phyloP scores from a whole-genome alignment of 2,113 vertebrate genomes.

The Microtus richardsoni region DNA sequence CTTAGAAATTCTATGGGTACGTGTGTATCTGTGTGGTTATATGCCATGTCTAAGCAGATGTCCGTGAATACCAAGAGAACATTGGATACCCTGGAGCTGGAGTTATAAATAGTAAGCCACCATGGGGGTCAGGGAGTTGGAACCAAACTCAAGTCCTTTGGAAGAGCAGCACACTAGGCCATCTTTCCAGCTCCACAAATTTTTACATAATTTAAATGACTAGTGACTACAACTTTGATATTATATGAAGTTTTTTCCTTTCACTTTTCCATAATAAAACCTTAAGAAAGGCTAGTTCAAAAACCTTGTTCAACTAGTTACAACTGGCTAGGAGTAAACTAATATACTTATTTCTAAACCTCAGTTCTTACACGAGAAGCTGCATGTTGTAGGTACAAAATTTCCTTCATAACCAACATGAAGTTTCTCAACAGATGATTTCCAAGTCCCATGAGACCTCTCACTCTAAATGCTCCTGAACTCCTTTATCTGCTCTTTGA shows the following conservation, averaged over 20 bases:
- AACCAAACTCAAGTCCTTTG: neutral
- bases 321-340: neutral
- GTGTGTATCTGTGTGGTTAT: neutral
- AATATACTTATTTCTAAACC: neutral
- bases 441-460: neutral
- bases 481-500: neutral
- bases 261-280: neutral
- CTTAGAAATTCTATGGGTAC: neutral
- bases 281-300: neutral
- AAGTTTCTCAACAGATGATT: conserved; percentile 19
- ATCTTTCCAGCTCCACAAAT: neutral
- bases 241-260: neutral
- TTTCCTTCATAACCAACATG: conserved; percentile 11
- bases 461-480: conserved; percentile 28
- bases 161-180: neutral
- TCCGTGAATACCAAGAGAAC: neutral
- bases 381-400: neutral
- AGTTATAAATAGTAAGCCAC: neutral
- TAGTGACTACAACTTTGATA: neutral
- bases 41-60: neutral
- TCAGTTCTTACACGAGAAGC: conserved; percentile 14
- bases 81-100: neutral
- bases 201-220: neutral
- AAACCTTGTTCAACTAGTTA: neutral
- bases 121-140: too few relatives aligned